A percentile compares a stretch with the other conserved stretches of the same genome.
phyloP scores from a whole-genome alignment of 2,888 invertebrate genomes.

The Xestia c-nigrum region DNA sequence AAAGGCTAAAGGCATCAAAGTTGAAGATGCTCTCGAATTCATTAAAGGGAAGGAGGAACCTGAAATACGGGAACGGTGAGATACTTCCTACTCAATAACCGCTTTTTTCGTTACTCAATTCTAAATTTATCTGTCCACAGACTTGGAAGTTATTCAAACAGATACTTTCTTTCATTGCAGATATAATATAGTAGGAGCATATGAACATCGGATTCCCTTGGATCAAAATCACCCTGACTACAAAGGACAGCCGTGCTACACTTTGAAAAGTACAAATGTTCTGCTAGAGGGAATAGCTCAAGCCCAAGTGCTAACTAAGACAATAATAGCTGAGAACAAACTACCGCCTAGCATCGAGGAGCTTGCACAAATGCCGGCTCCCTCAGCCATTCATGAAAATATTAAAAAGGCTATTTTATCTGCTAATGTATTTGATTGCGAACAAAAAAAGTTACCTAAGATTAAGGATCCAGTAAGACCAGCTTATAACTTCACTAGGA shows the following conservation, averaged over 20 bases:
- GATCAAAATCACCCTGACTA: constrained; percentile 92
- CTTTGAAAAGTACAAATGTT: constrained; percentile 91
- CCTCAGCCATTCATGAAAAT: constrained; percentile 89
- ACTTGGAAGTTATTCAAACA: not conserved
- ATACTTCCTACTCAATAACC: not conserved
- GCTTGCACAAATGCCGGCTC: constrained; percentile 86
- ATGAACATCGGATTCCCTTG: constrained; percentile 80
- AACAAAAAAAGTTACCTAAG: constrained; percentile 94
- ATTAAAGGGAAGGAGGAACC: constrained; percentile 82
- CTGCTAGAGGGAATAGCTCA: constrained; percentile 94
- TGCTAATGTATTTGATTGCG: constrained; percentile 94
- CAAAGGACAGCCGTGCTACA: constrained; percentile 91
- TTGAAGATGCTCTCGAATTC: constrained; percentile 92
- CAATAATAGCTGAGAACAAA: constrained; percentile 91
- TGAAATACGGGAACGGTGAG: constrained; percentile 76
- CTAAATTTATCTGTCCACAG: not conserved
- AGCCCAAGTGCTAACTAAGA: constrained; percentile 95
- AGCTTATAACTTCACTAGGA: constrained; percentile 93
- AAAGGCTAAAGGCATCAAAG: constrained; percentile 89
- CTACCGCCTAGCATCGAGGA: constrained; percentile 92
- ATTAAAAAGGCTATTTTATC: constrained; percentile 92
- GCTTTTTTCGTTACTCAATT: not conserved
- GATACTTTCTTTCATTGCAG: constrained; percentile 72
- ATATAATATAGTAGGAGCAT: constrained; percentile 84
- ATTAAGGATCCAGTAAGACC: constrained; percentile 93